Percentiles rank a stretch among this genome's conserved stretches.
phyloP scores from a whole-genome alignment of 1,140 invertebrate genomes.

The Drosophila kohkoa region DNA sequence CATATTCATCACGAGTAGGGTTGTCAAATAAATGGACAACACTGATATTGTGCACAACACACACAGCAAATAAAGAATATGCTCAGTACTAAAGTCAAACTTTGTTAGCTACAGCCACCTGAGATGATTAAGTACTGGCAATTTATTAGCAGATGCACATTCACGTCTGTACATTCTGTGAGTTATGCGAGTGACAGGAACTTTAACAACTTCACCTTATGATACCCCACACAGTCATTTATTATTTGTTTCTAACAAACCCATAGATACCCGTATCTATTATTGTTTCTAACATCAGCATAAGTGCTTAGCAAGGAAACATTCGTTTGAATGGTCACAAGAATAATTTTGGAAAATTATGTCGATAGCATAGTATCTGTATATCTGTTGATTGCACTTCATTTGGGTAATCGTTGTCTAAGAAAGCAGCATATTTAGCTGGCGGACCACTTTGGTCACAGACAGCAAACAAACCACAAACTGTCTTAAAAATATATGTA shows the following conservation, averaged over 20 bases:
- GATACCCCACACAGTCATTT: slow-evolving; percentile 6
- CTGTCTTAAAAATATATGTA: slow-evolving; percentile 49
- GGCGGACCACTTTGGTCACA: slow-evolving; percentile 48
- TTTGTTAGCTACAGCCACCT: slow-evolving; percentile 52
- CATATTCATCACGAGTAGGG: slow-evolving; percentile 19
- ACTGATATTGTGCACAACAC: slow-evolving; percentile 29
- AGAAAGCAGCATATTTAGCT: slow-evolving; percentile 5
- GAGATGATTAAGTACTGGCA: slow-evolving; percentile 68
- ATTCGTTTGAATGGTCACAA: too few relatives aligned
- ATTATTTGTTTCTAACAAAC: too few relatives aligned
- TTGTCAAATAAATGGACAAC: slow-evolving; percentile 58
- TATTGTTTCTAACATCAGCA: too few relatives aligned
- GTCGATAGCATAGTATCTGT: too few relatives aligned
- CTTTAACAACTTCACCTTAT: background rate
- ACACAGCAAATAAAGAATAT: slow-evolving; percentile 16
- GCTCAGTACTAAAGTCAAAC: slow-evolving; percentile 25
- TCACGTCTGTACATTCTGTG: slow-evolving; percentile 38
- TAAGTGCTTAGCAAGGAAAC: too few relatives aligned
- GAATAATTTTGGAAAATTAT: too few relatives aligned
- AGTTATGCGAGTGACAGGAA: slow-evolving; percentile 52
- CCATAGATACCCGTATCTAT: too few relatives aligned
- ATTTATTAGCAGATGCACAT: slow-evolving; percentile 80
- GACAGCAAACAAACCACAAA: slow-evolving; percentile 38
- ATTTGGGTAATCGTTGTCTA: slow-evolving; percentile 1
- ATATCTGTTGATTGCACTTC: background rate